Base-by-base conservation (phyloP, 2,888 invertebrate genomes). In the Melieria omissa region DNA sequence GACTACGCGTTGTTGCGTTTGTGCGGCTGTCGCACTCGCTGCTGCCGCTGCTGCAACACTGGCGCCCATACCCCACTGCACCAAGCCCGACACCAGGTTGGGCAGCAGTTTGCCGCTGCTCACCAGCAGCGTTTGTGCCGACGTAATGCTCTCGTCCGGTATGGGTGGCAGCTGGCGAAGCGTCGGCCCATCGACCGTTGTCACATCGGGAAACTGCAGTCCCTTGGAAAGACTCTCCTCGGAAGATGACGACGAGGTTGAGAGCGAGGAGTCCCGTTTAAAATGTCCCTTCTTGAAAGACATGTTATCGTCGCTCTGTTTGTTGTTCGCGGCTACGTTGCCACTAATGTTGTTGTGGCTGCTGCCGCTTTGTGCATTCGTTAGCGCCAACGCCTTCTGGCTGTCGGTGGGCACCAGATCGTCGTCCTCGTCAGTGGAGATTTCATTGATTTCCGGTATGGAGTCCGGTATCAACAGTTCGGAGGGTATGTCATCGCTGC, bases 361-460 rank as follows among this genome's bases (percentile, higher is more conserved):
- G 42, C 29, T 54, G 12, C 10, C n/a, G 6, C 54, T 52, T 7
- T 41, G 4, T n/a, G 69, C 55, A 54, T 55, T 42, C n/a, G n/a
- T 52, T 44, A 44, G 14, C 0, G 63, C 54, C 54, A 41, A n/a
- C 3, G 54, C 12, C 12, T 63, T 71, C 65, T 52, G 73, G 61
- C 47, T 71, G 70, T 58, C 42, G 60, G 57, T 41, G 6, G 69
- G 69, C 66, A 66, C 69, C 62, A 42, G 68, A 60, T 65, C 68
- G 66, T 45, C 85, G 62, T 80, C 80, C 9, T 81, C 81, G 61
- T 84, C 83, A 10, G 85, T 84, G 29, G 86, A 85, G 71, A 83
- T 80, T 74, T 86, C 87, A 79, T 86, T 84, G 12, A 86, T 84
- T 79, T 86, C 87, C 5, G 87, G 87, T 80, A 87, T 85, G 3